Evolutionary conservation across 2,113 vertebrate genomes (phyloP).

Genomic region (sheep (Ovis aries)): DNA sequence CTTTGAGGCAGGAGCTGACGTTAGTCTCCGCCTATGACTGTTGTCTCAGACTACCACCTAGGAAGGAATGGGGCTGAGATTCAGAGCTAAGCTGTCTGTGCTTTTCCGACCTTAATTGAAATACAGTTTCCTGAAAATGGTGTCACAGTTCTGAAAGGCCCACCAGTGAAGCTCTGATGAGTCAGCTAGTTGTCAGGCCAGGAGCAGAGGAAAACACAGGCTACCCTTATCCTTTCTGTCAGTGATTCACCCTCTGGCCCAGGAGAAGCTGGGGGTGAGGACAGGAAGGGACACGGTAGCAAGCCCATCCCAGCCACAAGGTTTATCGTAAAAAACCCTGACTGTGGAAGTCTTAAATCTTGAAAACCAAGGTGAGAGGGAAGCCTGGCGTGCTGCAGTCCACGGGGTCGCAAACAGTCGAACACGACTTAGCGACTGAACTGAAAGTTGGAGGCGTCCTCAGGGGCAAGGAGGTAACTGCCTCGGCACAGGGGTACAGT

Average conservation of each 20-base stretch:
- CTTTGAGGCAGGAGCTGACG: not conserved
- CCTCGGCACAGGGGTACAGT: not conserved
- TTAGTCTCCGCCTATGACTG: not conserved
- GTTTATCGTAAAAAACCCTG: not conserved
- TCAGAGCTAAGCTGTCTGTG: not conserved
- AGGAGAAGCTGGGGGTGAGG: not conserved
- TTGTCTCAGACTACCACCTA: not conserved
- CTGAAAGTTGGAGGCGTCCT: not conserved
- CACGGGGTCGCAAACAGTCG: rapidly evolving
- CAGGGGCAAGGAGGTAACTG: not conserved
- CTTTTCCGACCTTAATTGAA: not conserved
- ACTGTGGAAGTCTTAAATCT: not conserved
- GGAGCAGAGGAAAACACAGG: not conserved
- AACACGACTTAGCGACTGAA: not conserved
- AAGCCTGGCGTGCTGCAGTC: not conserved
- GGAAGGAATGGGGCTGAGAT: not conserved
- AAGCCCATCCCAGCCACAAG: not conserved
- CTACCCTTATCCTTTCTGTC: not conserved
- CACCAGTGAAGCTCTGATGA: not conserved
- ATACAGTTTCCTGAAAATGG: not conserved
- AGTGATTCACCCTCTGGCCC: not conserved
- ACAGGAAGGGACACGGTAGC: not conserved
- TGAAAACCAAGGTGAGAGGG: not conserved
- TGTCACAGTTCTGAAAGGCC: not conserved
- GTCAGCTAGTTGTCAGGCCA: not conserved